Evolutionary conservation across 2,113 vertebrate species (phyloP), one percentile per base, ranked within the genome.

Genomic region (Sapayoa aenigma): DNA sequence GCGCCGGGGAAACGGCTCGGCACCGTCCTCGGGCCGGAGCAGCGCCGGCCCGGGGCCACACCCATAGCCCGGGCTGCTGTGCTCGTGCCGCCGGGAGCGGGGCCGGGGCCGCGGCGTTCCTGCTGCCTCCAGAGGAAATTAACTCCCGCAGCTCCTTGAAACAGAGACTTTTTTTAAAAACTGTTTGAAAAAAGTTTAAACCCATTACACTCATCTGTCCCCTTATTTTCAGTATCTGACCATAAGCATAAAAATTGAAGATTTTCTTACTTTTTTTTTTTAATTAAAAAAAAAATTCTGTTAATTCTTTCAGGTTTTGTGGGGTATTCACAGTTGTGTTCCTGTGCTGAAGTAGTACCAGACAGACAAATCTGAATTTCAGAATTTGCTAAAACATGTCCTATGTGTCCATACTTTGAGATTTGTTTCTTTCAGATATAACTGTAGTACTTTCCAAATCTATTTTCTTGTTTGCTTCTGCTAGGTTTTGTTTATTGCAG

Each of bases 281-380:
- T n/a, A 1, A 0, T 55, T 41, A 11, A 79, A 59, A 6, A 60
- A 15, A 37, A 23, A 5, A 47, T n/a, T 46, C 4, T 4, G 6
- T 2, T 55, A 24, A 49, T 28, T 56, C 5, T 68, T 79, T 83
- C 23, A 20, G 42, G 0, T n/a, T 47, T 60, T 53, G 1, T 75
- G 30, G 72, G 20, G 9, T 27, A 53, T 35, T 87, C 11, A 28
- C 16, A 25, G 9, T 28, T 52, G 3, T 37, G 8, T 74, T 66
- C 44, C 19, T 31, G 3, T 22, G 3, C 1, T 79, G 12, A 14
- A 30, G 19, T 21, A 37, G 10, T 19, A 85, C 3, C 37, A 90
- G 49, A 14, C 28, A 65, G 24, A 58, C 8, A 88, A 53, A 67
- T 75, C 11, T 79, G 31, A 65, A 65, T 73, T 76, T 82, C 25